Conservation (phyloP, 2,888 invertebrate genomes). For the Synanthedon tipuliformis region DNA sequence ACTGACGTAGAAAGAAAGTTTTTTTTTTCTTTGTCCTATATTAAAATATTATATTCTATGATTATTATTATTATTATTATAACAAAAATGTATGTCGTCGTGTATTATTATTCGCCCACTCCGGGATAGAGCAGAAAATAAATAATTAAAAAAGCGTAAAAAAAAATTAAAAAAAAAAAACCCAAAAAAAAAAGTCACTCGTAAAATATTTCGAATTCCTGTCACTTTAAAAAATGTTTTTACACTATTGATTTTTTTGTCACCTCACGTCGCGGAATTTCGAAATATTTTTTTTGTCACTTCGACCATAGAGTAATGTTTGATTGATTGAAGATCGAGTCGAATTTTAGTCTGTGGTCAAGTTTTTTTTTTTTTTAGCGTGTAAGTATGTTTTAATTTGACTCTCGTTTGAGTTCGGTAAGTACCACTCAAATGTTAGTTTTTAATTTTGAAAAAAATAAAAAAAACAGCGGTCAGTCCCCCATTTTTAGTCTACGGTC, state of each 20-base stretch:
- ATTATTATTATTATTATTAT: constrained; percentile 23
- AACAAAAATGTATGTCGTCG: constrained; percentile 51
- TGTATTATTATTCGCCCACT: constrained; percentile 45
- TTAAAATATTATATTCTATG: constrained; percentile 16
- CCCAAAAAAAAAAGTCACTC: constrained; percentile 22
- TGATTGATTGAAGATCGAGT: too few relatives aligned
- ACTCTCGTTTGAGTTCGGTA: too few relatives aligned
- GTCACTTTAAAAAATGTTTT: constrained; percentile 10
- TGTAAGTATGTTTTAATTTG: too few relatives aligned
- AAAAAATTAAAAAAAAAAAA: constrained; percentile 11
- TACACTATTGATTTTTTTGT: constrained; percentile 9
- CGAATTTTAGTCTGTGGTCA: too few relatives aligned
- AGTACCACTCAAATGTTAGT: too few relatives aligned
- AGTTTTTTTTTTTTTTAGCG: too few relatives aligned
- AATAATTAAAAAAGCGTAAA: constrained; percentile 17
- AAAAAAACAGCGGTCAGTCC: too few relatives aligned
- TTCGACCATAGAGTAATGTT: neutral
- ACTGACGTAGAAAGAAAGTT: constrained; percentile 41
- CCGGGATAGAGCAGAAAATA: constrained; percentile 54
- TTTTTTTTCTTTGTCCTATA: constrained; percentile 24
- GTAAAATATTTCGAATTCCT: constrained; percentile 35
- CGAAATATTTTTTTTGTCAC: constrained; percentile 10
- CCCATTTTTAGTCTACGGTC: too few relatives aligned
- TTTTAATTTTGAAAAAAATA: too few relatives aligned
- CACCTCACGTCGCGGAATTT: constrained; percentile 9